phyloP scores from a whole-genome alignment of 2,888 invertebrate species.

The Orthonychiurus folsomi region DNA sequence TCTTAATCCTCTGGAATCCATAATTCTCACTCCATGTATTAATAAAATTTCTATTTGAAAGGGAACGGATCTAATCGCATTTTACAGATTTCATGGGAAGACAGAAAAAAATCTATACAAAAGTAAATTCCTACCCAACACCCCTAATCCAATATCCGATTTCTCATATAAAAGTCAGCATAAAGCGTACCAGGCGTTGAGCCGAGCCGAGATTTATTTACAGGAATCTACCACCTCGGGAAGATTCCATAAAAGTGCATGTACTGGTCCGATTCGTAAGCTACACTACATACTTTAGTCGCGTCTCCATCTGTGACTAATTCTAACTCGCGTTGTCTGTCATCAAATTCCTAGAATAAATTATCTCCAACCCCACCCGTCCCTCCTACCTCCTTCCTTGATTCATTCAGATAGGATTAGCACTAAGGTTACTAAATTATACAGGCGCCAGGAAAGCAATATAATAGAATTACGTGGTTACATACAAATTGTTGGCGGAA shows the following conservation, averaged over 20 bases:
- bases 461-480: no score
- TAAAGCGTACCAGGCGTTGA: background rate
- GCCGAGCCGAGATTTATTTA: background rate
- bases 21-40: no score
- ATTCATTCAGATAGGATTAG: background rate
- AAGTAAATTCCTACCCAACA: background rate
- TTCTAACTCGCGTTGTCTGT: background rate
- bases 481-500: no score
- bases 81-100: background rate
- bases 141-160: background rate
- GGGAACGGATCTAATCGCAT: background rate
- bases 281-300: background rate
- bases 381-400: background rate
- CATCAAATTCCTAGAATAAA: background rate
- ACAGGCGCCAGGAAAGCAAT: background rate
- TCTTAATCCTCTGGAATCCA: no score
- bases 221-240: background rate
- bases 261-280: background rate
- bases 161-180: background rate
- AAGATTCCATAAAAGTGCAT: no score
- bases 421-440: background rate
- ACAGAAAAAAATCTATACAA: no score
- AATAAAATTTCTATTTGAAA: no score
- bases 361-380: background rate
- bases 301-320: background rate